Evolutionary conservation across 2,888 invertebrate species (phyloP).

Genomic region (Morinoia aosen): DNA sequence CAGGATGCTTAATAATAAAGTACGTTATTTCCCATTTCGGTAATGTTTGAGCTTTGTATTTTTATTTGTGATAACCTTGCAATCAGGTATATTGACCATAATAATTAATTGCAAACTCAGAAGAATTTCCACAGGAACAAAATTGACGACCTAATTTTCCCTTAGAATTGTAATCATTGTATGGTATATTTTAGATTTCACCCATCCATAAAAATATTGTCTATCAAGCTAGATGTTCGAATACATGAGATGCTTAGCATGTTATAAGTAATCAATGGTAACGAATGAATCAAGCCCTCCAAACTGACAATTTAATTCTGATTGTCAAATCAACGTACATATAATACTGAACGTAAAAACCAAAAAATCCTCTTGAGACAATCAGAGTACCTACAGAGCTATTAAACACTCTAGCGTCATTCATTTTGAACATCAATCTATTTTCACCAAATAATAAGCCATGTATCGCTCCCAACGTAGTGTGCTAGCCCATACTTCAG

Average conservation of each 20-base stretch:
- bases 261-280: too few relatives aligned
- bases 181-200: not conserved
- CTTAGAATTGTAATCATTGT: not conserved
- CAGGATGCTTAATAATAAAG: slow-evolving; percentile 66
- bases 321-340: too few relatives aligned
- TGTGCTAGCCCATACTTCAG: not conserved
- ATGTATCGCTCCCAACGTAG: not conserved
- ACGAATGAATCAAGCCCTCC: too few relatives aligned
- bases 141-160: not conserved
- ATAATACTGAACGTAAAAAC: too few relatives aligned
- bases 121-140: not conserved
- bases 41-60: not conserved
- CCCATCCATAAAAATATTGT: too few relatives aligned
- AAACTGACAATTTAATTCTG: too few relatives aligned
- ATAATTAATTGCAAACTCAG: not conserved
- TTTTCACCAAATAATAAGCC: not conserved
- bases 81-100: not conserved
- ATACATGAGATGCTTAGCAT: too few relatives aligned
- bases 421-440: not conserved
- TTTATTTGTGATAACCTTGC: not conserved
- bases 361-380: too few relatives aligned
- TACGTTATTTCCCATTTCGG: not conserved
- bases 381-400: not conserved
- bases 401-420: not conserved
- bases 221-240: too few relatives aligned